phyloP scores from a whole-genome alignment of 2,888 invertebrate genomes.

The Agrochola circellaris region DNA sequence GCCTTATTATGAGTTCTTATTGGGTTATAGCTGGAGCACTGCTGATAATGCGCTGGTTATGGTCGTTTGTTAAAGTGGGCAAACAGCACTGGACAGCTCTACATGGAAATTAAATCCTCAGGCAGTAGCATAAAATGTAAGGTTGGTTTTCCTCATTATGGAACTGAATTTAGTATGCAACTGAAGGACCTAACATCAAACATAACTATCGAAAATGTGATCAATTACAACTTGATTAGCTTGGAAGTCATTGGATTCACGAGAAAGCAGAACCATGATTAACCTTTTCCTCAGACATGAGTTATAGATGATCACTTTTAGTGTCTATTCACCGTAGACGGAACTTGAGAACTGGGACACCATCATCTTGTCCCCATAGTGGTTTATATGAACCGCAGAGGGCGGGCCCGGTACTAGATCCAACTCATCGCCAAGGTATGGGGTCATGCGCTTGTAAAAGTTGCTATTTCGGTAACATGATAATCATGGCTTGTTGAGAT shows the following conservation, averaged over 20 bases:
- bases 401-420: conserved; percentile 68
- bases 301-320: conserved; percentile 58
- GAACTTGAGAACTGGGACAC: conserved; percentile 77
- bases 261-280: conserved; percentile 35
- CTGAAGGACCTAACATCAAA: not conserved
- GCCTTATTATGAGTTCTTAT: conserved; percentile 14
- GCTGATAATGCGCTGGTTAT: conserved; percentile 6
- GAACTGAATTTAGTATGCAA: not conserved
- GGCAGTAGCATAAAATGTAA: not conserved
- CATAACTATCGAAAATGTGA: conserved; percentile 24
- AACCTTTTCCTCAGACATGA: conserved; percentile 32
- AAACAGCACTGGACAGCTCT: not conserved
- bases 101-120: not conserved
- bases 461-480: conserved; percentile 52
- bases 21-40: not conserved
- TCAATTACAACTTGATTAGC: conserved; percentile 4
- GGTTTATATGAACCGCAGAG: conserved; percentile 77
- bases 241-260: not conserved
- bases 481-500: conserved; percentile 35
- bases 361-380: conserved; percentile 73
- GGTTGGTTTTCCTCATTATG: not conserved
- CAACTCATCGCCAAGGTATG: conserved; percentile 68
- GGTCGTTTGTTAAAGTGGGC: not conserved
- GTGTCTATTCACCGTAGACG: conserved; percentile 70
- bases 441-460: conserved; percentile 68